Evolutionary conservation across 53 echinoderm and acorn worm species (phyloP).

Genomic region (Glandiceps talaboti): DNA sequence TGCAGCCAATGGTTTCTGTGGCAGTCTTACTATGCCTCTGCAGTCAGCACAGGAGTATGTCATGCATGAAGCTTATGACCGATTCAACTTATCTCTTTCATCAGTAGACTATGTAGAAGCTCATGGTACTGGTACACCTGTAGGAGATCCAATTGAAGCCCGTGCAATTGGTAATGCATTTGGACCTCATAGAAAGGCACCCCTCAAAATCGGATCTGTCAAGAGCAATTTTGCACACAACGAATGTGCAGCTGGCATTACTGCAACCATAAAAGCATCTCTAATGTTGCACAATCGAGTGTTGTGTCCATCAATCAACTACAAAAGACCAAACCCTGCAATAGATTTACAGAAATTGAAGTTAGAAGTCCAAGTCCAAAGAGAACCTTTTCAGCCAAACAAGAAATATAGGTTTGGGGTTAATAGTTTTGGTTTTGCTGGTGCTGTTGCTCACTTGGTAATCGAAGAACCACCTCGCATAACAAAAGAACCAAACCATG

Average conservation of each 20-base stretch:
- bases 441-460: too few species aligned
- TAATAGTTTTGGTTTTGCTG: too few species aligned
- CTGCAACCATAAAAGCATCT: conserved; percentile 82
- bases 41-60: conserved; percentile 54
- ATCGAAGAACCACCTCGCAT: too few species aligned
- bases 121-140: too few species aligned
- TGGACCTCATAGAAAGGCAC: conserved; percentile 24
- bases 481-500: too few species aligned
- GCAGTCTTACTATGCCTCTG: conserved; percentile 93
- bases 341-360: too few species aligned
- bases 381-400: too few species aligned
- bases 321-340: conserved; percentile 62
- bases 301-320: conserved; percentile 81
- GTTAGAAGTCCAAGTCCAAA: too few species aligned
- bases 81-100: conserved; percentile 60
- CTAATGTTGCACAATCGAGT: conserved; percentile 71
- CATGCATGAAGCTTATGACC: conserved; percentile 66
- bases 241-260: conserved; percentile 80
- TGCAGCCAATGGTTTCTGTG: conserved; percentile 76
- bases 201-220: conserved; percentile 83
- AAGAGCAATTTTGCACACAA: conserved; percentile 97
- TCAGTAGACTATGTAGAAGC: conserved; percentile 62
- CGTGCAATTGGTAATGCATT: conserved; percentile 85
- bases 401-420: too few species aligned
- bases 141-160: too few species aligned